phyloP scores from a whole-genome alignment of 2,113 vertebrate species.

The Onychostruthus taczanowskii region DNA sequence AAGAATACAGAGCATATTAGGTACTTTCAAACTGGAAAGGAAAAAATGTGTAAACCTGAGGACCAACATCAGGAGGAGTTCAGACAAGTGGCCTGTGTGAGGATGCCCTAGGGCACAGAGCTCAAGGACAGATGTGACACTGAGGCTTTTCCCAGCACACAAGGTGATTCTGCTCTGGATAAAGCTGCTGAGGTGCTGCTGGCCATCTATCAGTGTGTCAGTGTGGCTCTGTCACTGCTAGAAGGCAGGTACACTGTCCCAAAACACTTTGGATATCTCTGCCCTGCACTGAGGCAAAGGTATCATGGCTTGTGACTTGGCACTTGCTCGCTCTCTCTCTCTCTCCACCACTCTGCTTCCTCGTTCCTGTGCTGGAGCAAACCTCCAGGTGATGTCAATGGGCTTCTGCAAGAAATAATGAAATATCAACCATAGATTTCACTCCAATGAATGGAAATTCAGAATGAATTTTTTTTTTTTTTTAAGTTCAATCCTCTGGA shows the following conservation, averaged over 20 bases:
- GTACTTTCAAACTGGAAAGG: not conserved
- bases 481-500: not conserved
- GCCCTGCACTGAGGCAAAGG: not conserved
- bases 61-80: not conserved
- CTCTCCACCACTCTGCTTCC: not conserved
- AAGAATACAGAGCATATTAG: not conserved
- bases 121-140: not conserved
- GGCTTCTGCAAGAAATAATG: not conserved
- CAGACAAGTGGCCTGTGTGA: not conserved
- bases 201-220: not conserved
- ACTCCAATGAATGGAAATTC: not conserved
- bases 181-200: not conserved
- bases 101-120: not conserved
- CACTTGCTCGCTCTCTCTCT: not conserved
- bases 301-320: rapidly evolving
- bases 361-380: not conserved
- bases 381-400: not conserved
- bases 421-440: not conserved
- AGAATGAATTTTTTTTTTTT: not conserved
- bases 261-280: not conserved
- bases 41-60: not conserved
- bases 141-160: too few relatives aligned
- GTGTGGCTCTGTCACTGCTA: not conserved
- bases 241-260: not conserved
- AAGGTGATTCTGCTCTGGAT: not conserved